Conservation (phyloP, 1,140 invertebrate genomes). For the Platorchestia sp. region DNA sequence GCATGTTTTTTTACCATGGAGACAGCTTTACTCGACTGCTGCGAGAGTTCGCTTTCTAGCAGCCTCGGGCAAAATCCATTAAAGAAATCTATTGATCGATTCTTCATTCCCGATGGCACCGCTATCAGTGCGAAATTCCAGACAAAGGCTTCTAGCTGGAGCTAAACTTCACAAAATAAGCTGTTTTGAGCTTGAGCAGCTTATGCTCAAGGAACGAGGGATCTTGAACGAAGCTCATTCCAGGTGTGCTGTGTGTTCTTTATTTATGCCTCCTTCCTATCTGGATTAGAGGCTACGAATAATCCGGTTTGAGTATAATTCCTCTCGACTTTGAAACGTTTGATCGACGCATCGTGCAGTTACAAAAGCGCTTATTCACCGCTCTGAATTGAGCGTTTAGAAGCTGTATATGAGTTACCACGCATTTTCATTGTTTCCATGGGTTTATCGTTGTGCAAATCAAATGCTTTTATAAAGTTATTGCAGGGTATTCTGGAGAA, state of each 20-base stretch:
- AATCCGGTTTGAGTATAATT: not conserved
- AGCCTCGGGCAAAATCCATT: not conserved
- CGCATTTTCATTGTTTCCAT: too few species aligned
- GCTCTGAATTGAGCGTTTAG: not conserved
- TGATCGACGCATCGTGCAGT: not conserved
- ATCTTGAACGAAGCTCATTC: not conserved
- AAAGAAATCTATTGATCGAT: conserved; percentile 2
- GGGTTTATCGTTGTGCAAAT: too few species aligned
- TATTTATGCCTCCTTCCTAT: not conserved
- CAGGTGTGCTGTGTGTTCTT: not conserved
- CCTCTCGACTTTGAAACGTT: not conserved
- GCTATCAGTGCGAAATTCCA: not conserved
- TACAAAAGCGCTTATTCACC: not conserved
- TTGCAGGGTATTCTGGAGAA: too few species aligned
- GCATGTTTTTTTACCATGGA: not conserved
- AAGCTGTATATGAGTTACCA: not conserved
- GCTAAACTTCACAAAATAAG: not conserved
- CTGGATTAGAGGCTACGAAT: not conserved
- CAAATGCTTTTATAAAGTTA: too few species aligned
- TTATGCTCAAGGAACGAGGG: not conserved
- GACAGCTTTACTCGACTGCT: not conserved
- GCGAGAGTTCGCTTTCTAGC: not conserved
- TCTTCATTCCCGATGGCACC: not conserved
- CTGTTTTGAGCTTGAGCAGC: not conserved
- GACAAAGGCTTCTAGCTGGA: not conserved